Base-by-base conservation (phyloP, 2,888 invertebrate genomes). In the Scaptodrosophila latifasciaeformis region DNA sequence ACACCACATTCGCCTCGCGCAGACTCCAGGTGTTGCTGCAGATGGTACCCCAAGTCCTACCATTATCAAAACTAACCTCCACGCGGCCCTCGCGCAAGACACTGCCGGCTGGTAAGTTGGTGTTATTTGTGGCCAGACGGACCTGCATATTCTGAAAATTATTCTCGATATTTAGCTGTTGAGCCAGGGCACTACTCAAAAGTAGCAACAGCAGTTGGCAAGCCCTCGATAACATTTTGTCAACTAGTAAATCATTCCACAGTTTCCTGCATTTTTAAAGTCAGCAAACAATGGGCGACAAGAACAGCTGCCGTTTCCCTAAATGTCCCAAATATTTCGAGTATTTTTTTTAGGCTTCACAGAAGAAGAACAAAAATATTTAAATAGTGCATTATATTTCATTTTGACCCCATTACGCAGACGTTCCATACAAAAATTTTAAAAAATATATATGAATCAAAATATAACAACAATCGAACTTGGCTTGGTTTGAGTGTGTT, bases 1-100 rank as follows among this genome's bases (percentile, higher is more conserved):
- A 83, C 2, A 83, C 79, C 6, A 83, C 83, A 57, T 83, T 83
- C 0, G 70, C 83, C 50, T 83, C 83, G 1, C 80, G 76, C 52
- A 74, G 65, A 27, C 82, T 75, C 83, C 83, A 83, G 0, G 44
- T 45, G 3, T 67, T 70, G 45, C 70, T 79, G 49, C 83, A 83
- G 13, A 83, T 59, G 4, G 82, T 83, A 15, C 83, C 83, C 83
- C 83, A 83, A 0, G 65, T 62, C 1, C 5, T 29, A 10, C 83
- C 83, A 44, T 56, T 53, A 45, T 83, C 67, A 12, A 80, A 77
- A 54, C 82, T 83, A 2, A 83, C 70, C 59, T 83, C 83, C 4
- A 83, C 80, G 12, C 83, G 82, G 5, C 83, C 83, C 45, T 76
- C 71, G 0, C 71, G 66, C 4, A 70, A 34, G 0, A 61, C 37